These are phyloP conservation scores for Neomonachus schauinslandi DNA, from an alignment of 2,113 vertebrate species.

Conservation along the genomic window DNA sequence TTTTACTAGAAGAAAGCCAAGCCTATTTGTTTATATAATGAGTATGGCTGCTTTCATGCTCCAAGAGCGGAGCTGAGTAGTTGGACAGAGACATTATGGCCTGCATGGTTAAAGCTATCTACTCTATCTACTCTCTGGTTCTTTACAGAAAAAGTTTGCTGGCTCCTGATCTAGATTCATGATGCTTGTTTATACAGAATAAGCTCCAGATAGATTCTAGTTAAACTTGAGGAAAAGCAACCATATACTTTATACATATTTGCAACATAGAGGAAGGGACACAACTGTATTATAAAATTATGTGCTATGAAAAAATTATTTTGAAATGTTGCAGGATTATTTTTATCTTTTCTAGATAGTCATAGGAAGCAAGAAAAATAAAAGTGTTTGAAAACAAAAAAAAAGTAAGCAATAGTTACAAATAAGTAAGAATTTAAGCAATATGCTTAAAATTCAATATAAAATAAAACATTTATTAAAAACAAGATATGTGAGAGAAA, in stretches of 20 bases:
- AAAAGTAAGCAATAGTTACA: background rate
- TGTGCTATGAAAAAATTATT: background rate
- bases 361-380: constrained; percentile 50
- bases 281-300: background rate
- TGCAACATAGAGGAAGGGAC: background rate
- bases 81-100: background rate
- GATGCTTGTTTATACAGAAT: background rate
- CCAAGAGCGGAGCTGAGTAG: background rate
- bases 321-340: constrained; percentile 20
- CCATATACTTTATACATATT: background rate
- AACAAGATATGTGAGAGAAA: background rate
- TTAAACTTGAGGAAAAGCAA: background rate
- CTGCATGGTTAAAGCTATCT: background rate
- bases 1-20: background rate
- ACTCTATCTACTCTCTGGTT: background rate
- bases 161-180: constrained; percentile 16
- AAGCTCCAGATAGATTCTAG: background rate
- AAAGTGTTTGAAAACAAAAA: constrained; percentile 46
- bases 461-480: background rate
- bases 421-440: background rate
- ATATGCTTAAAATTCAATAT: background rate
- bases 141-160: background rate
- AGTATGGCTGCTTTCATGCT: background rate
- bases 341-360: constrained; percentile 56
- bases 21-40: background rate